Percentiles rank a stretch among this genome's conserved stretches.
phyloP scores from a whole-genome alignment of 2,113 vertebrate species.

The Crotalus viridis region DNA sequence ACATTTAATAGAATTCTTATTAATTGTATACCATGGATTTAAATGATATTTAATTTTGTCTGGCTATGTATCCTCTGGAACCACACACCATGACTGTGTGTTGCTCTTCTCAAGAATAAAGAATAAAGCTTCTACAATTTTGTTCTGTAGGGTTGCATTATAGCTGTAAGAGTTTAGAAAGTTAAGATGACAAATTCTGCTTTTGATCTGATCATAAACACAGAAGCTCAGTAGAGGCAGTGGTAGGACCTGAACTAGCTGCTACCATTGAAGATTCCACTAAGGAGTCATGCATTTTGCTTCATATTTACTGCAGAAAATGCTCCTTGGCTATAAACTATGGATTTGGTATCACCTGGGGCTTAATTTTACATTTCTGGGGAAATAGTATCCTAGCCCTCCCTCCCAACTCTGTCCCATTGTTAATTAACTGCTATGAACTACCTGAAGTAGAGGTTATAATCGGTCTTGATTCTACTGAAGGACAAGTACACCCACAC shows the following conservation, averaged over 20 bases:
- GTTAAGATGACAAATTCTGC: not conserved
- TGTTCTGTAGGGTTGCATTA: not conserved
- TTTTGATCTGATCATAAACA: not conserved
- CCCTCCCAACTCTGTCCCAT: conserved; percentile 47
- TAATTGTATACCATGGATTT: not conserved
- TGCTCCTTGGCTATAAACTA: conserved; percentile 27
- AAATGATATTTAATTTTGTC: not conserved
- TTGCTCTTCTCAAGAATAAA: not conserved
- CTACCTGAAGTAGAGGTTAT: conserved; percentile 53
- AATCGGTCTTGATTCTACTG: conserved; percentile 61
- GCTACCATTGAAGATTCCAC: not conserved
- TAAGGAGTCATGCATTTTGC: not conserved
- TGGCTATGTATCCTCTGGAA: not conserved
- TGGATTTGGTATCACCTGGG: conserved; percentile 38
- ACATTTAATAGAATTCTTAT: not conserved
- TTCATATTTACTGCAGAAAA: conserved; percentile 35
- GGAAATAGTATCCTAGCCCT: conserved; percentile 48
- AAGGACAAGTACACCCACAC: conserved; percentile 60
- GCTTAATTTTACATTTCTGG: conserved; percentile 52
- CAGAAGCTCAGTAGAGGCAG: not conserved
- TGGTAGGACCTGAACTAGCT: not conserved
- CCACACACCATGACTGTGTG: not conserved
- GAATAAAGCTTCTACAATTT: not conserved
- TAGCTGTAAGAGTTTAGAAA: not conserved
- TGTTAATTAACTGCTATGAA: conserved; percentile 54